phyloP scores from a whole-genome alignment of 2,888 invertebrate genomes.

The Clunio marinus region DNA sequence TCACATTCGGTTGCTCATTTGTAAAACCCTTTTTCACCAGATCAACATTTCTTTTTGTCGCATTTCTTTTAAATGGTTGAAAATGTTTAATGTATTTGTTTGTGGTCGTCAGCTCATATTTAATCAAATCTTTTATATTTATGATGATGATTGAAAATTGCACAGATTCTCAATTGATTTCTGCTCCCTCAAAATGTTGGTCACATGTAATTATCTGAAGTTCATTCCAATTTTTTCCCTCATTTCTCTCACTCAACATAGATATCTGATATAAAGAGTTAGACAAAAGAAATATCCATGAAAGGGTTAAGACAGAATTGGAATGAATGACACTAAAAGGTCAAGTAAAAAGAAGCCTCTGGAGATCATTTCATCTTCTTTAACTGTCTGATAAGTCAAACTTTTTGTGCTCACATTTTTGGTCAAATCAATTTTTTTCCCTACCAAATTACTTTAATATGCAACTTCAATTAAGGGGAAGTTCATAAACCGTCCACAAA shows the following conservation, averaged over 20 bases:
- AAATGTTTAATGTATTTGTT: not conserved
- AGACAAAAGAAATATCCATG: no score
- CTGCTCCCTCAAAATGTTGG: not conserved
- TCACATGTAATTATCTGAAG: not conserved
- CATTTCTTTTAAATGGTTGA: no score
- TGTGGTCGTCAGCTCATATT: no score
- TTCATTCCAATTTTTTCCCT: no score
- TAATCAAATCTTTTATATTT: no score
- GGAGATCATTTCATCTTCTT: conserved; percentile 37
- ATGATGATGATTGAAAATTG: not conserved
- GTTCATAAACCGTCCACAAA: not conserved
- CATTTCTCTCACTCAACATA: no score
- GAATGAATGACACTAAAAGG: conserved; percentile 12
- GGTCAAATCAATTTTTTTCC: no score
- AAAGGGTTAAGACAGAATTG: conserved; percentile 34
- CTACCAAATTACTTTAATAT: no score
- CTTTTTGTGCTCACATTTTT: not conserved
- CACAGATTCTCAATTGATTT: not conserved
- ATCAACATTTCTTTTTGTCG: no score
- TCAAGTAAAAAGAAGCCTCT: conserved; percentile 21
- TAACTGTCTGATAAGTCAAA: conserved; percentile 32
- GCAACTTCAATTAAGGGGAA: no score
- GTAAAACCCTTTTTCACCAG: conserved; percentile 9
- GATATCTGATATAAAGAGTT: no score
- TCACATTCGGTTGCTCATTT: conserved; percentile 29